phyloP scores from a whole-genome alignment of 2,797 vertebrate genomes.

The Pelodytes ibericus region DNA sequence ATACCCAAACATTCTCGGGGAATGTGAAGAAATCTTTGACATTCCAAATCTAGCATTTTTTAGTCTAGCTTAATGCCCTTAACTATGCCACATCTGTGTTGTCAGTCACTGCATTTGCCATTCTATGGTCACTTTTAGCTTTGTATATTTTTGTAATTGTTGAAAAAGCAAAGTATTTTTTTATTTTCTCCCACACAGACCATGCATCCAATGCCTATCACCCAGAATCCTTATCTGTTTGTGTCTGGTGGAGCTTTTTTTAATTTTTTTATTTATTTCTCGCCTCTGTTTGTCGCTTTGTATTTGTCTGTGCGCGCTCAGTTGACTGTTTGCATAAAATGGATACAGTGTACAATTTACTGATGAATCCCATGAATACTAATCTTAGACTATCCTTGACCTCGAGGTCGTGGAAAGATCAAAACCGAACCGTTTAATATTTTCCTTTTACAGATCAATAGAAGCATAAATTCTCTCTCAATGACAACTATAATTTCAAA shows the following conservation, averaged over 20 bases:
- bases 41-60: too few relatives aligned
- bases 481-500: conserved; percentile 99
- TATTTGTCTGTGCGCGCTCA: conserved; percentile 1
- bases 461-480: conserved; percentile 96
- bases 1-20: too few relatives aligned
- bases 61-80: too few relatives aligned
- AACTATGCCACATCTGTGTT: too few relatives aligned
- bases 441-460: conserved; percentile 98
- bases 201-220: conserved; percentile 15
- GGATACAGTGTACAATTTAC: conserved; percentile 83
- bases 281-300: neutral
- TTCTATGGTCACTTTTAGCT: conserved; percentile 2
- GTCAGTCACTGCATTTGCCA: neutral
- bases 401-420: conserved; percentile 91
- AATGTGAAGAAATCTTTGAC: too few relatives aligned
- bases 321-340: conserved; percentile 82
- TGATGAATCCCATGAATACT: conserved; percentile 94
- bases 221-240: conserved; percentile 33
- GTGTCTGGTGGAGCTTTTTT: too few relatives aligned
- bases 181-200: neutral
- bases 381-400: conserved; percentile 99
- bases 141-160: conserved; percentile 37
- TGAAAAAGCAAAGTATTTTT: conserved; percentile 35
- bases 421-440: conserved; percentile 99
- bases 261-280: too few relatives aligned